Conservation (phyloP, 2,888 invertebrate species). For the Pristionchus arcanus region DNA sequence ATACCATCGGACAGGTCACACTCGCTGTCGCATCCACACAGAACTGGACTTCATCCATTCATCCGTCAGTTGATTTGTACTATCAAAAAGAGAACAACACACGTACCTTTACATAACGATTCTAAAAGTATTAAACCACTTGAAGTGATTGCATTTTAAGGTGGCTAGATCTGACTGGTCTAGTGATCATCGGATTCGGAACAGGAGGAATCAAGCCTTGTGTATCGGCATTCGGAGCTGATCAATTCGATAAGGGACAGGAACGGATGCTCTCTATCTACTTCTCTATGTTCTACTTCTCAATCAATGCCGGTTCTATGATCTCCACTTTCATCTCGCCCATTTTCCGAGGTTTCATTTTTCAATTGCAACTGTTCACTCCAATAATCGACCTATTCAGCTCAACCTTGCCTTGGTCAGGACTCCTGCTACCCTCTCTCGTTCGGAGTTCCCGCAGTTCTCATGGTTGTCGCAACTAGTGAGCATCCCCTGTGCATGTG, state of each 20-base stretch:
- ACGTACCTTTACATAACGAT: not conserved
- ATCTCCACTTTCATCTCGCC: constrained; percentile 93
- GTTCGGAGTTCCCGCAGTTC: constrained; percentile 91
- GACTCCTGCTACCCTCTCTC: constrained; percentile 89
- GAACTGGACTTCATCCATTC: constrained; percentile 69
- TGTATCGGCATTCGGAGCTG: constrained; percentile 82
- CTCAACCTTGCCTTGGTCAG: constrained; percentile 79
- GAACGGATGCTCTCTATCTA: constrained; percentile 89
- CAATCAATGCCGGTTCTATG: constrained; percentile 92
- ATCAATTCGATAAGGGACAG: constrained; percentile 81
- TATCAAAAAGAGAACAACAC: not conserved
- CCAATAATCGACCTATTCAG: constrained; percentile 59
- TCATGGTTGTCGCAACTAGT: constrained; percentile 89
- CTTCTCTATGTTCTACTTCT: constrained; percentile 95
- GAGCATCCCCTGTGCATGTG: not conserved
- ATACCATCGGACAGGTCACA: constrained; percentile 88
- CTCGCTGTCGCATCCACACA: constrained; percentile 84
- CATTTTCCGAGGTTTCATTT: constrained; percentile 85
- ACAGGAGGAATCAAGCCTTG: constrained; percentile 83
- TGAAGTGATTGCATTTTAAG: constrained; percentile 58
- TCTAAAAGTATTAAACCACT: not conserved
- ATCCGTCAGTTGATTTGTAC: constrained; percentile 66
- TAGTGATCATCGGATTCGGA: constrained; percentile 81
- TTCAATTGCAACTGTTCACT: not conserved
- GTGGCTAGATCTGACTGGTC: constrained; percentile 77